Percentiles rank a stretch among this genome's conserved stretches.
Evolutionary conservation across 2,888 invertebrate genomes (phyloP).

Genomic region (Linyphia triangularis): DNA sequence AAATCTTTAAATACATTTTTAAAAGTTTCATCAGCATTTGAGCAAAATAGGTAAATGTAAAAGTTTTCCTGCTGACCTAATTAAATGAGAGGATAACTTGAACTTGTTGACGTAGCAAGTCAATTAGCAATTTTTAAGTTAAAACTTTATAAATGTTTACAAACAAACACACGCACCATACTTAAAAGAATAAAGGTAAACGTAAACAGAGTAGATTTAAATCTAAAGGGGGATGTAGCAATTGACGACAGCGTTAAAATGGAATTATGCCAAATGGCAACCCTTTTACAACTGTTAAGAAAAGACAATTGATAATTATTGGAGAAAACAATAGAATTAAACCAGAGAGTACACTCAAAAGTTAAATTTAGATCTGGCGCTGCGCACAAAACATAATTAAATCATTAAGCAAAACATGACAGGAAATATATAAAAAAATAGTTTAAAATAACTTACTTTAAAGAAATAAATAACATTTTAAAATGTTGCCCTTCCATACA

Average conservation of each 20-base stretch:
- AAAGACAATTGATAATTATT: background rate
- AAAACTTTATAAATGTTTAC: background rate
- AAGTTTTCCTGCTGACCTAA: no score
- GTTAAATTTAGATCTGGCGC: slow-evolving; percentile 38
- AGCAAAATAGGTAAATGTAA: no score
- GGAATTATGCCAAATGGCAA: background rate
- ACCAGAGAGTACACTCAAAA: slow-evolving; percentile 9
- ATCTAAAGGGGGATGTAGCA: background rate
- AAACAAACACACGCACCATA: background rate
- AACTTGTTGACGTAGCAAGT: no score
- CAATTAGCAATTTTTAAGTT: no score
- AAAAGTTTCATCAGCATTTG: no score
- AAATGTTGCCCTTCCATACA: background rate
- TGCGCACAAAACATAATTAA: slow-evolving; percentile 48
- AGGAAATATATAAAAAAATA: background rate
- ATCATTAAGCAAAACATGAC: slow-evolving; percentile 1
- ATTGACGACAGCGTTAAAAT: background rate
- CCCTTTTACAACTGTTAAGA: background rate
- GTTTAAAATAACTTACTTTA: slow-evolving; percentile 6
- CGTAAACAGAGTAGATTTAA: background rate
- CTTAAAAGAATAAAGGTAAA: background rate
- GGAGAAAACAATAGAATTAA: slow-evolving; percentile 39
- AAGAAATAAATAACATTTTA: background rate
- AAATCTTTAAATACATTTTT: no score
- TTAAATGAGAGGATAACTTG: no score